Evolutionary conservation across 30 jellyfish, hydroid and myxozoan genomes (phyloP).

Genomic region (Catostylus mosaicus): DNA sequence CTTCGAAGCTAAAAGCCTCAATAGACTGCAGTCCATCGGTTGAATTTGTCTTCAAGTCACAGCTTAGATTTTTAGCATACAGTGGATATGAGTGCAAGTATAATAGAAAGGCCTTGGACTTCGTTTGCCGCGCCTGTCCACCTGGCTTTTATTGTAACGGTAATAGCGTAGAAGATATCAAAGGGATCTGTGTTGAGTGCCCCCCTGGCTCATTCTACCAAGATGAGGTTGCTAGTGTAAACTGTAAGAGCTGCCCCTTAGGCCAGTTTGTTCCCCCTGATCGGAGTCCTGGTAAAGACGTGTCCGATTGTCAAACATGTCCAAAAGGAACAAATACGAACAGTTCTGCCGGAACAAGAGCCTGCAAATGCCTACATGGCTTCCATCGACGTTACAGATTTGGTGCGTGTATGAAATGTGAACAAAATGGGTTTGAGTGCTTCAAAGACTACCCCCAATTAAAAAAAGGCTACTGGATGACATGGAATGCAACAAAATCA

Average conservation of each 20-base stretch:
- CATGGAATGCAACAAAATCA: conserved; percentile 8
- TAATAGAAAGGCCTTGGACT: background rate
- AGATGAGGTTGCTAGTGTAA: conserved; percentile 30
- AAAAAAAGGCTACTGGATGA: conserved; percentile 48
- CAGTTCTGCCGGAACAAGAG: conserved; percentile 34
- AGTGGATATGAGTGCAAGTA: background rate
- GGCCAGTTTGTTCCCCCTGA: conserved; percentile 56
- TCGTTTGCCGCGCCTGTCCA: background rate
- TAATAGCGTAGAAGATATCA: background rate
- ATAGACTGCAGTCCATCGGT: background rate
- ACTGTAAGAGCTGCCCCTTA: conserved; percentile 41
- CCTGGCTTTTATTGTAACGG: background rate
- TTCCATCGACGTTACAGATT: conserved; percentile 42
- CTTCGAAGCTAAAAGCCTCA: background rate
- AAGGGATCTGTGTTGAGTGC: conserved; percentile 6
- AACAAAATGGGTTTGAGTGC: conserved; percentile 29
- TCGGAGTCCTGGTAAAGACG: conserved; percentile 43
- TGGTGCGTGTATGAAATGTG: conserved; percentile 43
- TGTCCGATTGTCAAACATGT: conserved; percentile 49
- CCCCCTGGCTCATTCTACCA: conserved; percentile 51
- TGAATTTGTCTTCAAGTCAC: background rate
- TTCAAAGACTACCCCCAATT: conserved; percentile 24
- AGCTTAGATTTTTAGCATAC: background rate
- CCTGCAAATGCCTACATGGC: conserved; percentile 47
- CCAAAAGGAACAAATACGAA: conserved; percentile 58